Conservation (phyloP, 2,888 invertebrate species). For the Azorinus chamasolen region DNA sequence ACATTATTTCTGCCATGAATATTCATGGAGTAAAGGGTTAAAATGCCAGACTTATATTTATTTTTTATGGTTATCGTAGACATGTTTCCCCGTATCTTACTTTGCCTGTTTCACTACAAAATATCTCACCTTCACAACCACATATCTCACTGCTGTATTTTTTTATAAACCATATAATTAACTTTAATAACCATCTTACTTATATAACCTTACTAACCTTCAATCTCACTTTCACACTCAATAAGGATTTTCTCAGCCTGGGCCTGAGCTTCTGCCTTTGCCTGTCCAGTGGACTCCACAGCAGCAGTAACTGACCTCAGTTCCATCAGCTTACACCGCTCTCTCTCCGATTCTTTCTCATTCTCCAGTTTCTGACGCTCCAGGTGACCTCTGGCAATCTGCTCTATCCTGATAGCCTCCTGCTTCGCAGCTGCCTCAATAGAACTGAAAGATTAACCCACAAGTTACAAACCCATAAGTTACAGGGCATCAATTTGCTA, state of each 20-base stretch:
- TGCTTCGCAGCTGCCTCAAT: conserved; percentile 82
- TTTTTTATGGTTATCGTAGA: no score
- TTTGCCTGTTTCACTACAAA: no score
- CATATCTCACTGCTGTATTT: no score
- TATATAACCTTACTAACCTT: conserved; percentile 76
- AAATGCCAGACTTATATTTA: no score
- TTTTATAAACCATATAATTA: no score
- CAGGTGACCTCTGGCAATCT: conserved; percentile 80
- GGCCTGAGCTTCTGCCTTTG: conserved; percentile 84
- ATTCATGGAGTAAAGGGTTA: no score
- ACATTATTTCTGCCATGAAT: no score
- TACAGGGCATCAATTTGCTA: no score
- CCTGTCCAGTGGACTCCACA: conserved; percentile 82
- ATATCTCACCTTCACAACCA: no score
- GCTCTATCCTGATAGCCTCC: conserved; percentile 81
- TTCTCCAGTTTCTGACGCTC: conserved; percentile 81
- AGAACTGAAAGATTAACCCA: conserved; percentile 65
- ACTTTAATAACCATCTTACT: no score
- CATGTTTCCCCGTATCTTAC: no score
- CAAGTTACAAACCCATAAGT: no score
- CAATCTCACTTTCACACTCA: conserved; percentile 82
- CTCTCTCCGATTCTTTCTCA: conserved; percentile 81
- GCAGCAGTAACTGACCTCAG: conserved; percentile 78
- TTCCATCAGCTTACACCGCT: conserved; percentile 77
- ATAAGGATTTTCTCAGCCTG: conserved; percentile 79